A percentile compares a stretch with the other conserved stretches of the same genome.
These are phyloP conservation scores for Cynocephalus volans DNA, from an alignment of 2,113 vertebrate species.

Conservation along the genomic window DNA sequence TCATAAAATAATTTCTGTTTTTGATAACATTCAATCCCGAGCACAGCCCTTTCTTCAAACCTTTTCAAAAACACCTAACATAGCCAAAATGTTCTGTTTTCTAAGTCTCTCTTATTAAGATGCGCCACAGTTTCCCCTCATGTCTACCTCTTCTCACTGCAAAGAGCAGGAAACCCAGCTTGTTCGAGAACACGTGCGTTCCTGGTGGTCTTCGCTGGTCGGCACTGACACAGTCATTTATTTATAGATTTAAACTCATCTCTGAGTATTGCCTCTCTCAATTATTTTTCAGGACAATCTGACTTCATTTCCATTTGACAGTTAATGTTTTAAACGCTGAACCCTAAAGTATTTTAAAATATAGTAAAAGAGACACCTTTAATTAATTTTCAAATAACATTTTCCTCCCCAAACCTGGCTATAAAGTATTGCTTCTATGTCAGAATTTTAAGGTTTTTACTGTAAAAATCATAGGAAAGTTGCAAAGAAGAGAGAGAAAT, in stretches of 20 bases:
- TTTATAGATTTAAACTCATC: not conserved
- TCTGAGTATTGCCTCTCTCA: not conserved
- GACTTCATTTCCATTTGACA: not conserved
- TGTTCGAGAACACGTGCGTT: rapidly evolving
- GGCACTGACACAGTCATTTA: rapidly evolving
- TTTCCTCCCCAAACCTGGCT: not conserved
- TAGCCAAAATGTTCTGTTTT: not conserved
- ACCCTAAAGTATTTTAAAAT: not conserved
- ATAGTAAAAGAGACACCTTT: not conserved
- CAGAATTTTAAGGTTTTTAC: not conserved
- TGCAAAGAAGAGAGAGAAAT: not conserved
- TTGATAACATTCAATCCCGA: not conserved
- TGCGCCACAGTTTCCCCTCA: not conserved
- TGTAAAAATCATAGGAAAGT: not conserved
- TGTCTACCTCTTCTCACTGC: not conserved
- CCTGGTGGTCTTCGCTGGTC: not conserved
- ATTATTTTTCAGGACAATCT: not conserved
- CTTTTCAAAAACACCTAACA: not conserved
- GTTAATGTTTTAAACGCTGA: not conserved
- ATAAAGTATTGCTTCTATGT: not conserved
- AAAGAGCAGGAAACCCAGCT: not conserved
- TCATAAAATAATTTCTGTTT: rapidly evolving
- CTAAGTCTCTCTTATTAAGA: not conserved
- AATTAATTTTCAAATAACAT: not conserved
- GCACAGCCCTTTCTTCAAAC: not conserved